Percentiles rank a stretch among this genome's conserved stretches.
phyloP scores from a whole-genome alignment of 2,797 vertebrate genomes.

The Helostoma temminkii region DNA sequence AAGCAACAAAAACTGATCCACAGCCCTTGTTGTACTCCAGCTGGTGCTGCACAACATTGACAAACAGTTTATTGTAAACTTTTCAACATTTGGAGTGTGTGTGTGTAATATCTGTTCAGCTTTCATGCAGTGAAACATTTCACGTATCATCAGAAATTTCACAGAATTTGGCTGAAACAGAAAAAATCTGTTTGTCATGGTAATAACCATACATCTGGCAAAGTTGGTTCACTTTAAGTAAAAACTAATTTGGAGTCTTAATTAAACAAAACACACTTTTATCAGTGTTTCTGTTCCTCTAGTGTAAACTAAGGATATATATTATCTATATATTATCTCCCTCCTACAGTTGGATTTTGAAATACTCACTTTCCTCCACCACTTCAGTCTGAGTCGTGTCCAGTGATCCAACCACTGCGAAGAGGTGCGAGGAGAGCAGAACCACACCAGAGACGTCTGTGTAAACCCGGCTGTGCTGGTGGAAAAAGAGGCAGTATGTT shows the following conservation, averaged over 20 bases:
- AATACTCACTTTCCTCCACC: constrained; percentile 94
- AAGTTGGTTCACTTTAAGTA: neutral
- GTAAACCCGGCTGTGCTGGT: constrained; percentile 88
- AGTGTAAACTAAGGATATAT: neutral
- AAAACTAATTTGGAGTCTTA: neutral
- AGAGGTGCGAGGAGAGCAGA: constrained; percentile 90
- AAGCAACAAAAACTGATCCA: no score
- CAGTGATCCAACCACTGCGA: constrained; percentile 97
- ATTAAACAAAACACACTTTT: neutral
- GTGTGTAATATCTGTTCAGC: neutral
- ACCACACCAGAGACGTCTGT: constrained; percentile 92
- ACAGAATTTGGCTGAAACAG: no score
- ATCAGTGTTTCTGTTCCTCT: neutral
- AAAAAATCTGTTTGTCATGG: no score
- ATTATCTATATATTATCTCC: neutral
- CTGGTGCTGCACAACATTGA: neutral
- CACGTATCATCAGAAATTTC: neutral
- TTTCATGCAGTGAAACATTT: neutral
- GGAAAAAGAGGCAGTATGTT: constrained; percentile 7
- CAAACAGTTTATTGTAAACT: no score
- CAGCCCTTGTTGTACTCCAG: no score
- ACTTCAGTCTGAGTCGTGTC: constrained; percentile 91
- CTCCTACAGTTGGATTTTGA: no score
- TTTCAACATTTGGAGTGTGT: neutral
- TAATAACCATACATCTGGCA: no score